Percentiles rank a stretch among this genome's conserved stretches.
phyloP scores from a whole-genome alignment of 1,140 invertebrate genomes.

The Solen grandis region DNA sequence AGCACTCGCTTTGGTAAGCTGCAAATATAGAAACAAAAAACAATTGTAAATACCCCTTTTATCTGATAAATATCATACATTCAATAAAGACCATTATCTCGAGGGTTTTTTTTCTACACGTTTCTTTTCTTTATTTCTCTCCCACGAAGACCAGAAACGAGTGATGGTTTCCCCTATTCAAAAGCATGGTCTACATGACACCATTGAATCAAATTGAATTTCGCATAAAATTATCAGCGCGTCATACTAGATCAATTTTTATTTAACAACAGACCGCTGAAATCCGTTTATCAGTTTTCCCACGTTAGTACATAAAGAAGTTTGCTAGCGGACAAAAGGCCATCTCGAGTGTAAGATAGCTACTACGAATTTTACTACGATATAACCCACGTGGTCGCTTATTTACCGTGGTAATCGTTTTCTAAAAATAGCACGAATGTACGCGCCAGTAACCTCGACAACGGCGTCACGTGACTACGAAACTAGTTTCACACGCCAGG shows the following conservation, averaged over 20 bases:
- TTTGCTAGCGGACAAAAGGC: slow-evolving; percentile 19
- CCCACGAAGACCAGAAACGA: too few relatives aligned
- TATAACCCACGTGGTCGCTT: slow-evolving; percentile 13
- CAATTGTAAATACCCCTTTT: too few relatives aligned
- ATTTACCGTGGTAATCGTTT: slow-evolving; percentile 27
- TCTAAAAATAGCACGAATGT: slow-evolving; percentile 15
- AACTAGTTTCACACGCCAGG: slow-evolving; percentile 43
- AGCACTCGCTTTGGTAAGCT: slow-evolving; percentile 50
- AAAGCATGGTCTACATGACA: too few relatives aligned
- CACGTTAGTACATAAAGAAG: slow-evolving; percentile 13
- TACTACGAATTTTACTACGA: background rate
- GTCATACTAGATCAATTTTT: slow-evolving; percentile 1
- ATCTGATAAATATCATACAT: too few relatives aligned
- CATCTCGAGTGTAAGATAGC: background rate
- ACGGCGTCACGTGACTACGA: slow-evolving; percentile 30
- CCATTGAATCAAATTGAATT: too few relatives aligned
- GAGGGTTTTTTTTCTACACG: too few relatives aligned
- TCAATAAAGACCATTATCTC: too few relatives aligned
- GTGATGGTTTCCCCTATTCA: too few relatives aligned
- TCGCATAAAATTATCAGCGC: too few relatives aligned
- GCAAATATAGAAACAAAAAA: slow-evolving; percentile 9
- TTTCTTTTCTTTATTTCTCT: too few relatives aligned
- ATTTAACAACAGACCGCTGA: slow-evolving; percentile 8
- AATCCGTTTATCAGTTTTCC: slow-evolving; percentile 34
- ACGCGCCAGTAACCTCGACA: slow-evolving; percentile 50